phyloP scores from a whole-genome alignment of 2,888 invertebrate species.

The Azorinus chamasolen region DNA sequence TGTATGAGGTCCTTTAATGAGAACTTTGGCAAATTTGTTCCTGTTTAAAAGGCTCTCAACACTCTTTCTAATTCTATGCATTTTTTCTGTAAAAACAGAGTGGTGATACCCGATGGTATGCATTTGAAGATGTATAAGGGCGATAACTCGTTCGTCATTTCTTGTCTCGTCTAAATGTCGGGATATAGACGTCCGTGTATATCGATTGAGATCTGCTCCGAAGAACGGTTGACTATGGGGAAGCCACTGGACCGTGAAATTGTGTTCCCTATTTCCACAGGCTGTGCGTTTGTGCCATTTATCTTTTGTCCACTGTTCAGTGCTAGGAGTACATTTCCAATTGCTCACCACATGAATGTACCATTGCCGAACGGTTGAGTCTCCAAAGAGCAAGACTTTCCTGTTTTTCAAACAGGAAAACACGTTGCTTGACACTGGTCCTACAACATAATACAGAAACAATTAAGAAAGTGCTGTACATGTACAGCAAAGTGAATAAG shows the following conservation, averaged over 20 bases:
- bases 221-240: conserved; percentile 26
- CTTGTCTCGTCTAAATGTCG: conserved; percentile 1
- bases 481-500: too few relatives aligned
- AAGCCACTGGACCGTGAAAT: conserved; percentile 15
- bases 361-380: too few relatives aligned
- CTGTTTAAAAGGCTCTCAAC: conserved; percentile 16
- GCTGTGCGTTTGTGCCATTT: conserved; percentile 22
- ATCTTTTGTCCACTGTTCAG: conserved; percentile 19
- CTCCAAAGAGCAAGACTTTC: conserved; percentile 14
- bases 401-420: conserved; percentile 30
- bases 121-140: conserved; percentile 26
- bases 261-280: background rate
- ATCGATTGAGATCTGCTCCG: background rate
- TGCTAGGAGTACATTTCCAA: conserved; percentile 4
- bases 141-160: conserved; percentile 14
- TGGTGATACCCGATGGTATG: conserved; percentile 28
- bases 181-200: background rate
- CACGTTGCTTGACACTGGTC: too few relatives aligned
- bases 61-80: conserved; percentile 14
- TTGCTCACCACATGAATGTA: conserved; percentile 5
- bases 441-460: too few relatives aligned
- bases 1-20: conserved; percentile 16
- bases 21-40: too few relatives aligned
- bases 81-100: conserved; percentile 1
- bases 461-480: too few relatives aligned